These are phyloP conservation scores for Cynopterus brachyotis DNA, from an alignment of 2,113 vertebrate species.

Conservation along the genomic window DNA sequence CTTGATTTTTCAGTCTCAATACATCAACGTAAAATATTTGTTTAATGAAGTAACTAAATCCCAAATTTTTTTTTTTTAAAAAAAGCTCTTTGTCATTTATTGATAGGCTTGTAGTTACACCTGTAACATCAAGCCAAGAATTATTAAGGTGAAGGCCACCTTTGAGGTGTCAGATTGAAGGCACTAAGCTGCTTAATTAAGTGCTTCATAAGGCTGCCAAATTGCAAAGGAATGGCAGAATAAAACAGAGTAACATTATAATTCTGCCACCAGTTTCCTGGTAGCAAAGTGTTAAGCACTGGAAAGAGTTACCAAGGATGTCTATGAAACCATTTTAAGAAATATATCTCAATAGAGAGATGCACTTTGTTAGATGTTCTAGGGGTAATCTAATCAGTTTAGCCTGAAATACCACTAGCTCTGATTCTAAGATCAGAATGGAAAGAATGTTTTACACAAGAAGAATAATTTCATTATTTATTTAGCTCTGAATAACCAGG, in stretches of 20 bases:
- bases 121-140: not conserved
- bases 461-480: not conserved
- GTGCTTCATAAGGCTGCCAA: not conserved
- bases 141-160: not conserved
- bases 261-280: constrained; percentile 16
- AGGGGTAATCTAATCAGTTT: not conserved
- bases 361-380: not conserved
- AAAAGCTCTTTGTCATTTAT: not conserved
- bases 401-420: not conserved
- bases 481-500: not conserved
- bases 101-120: not conserved
- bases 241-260: not conserved
- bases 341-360: constrained; percentile 15
- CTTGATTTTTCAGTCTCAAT: not conserved
- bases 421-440: constrained; percentile 33
- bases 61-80: not conserved
- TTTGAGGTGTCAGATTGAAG: constrained; percentile 8
- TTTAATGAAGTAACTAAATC: not conserved
- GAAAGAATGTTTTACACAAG: not conserved
- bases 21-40: not conserved
- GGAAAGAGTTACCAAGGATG: not conserved
- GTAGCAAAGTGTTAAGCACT: constrained; percentile 38
- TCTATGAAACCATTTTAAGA: not conserved
- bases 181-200: constrained; percentile 28
- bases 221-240: not conserved